Evolutionary conservation across 37 sponge, comb jelly and placozoan genomes (phyloP), one percentile per base, ranked within the genome.

Genomic region (Haliclona indistincta): DNA sequence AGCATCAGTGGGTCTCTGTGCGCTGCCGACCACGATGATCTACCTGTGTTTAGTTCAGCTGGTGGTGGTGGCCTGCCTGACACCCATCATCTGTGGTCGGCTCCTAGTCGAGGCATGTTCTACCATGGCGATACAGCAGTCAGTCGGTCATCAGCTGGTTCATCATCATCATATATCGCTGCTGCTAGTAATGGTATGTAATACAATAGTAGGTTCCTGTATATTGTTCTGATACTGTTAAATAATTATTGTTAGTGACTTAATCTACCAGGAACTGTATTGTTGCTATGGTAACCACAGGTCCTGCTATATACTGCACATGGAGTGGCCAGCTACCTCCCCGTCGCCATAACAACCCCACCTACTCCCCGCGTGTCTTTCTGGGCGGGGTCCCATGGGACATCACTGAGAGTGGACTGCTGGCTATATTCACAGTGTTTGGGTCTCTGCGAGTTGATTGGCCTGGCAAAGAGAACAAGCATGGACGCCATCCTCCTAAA

Each of bases 331-430:
- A 93, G 64, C 81, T 98, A 3, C 99, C 99, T 29, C 91, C 93
- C 0, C 68, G 91, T 19, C 60, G 85, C 17, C 84, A 89, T 78
- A 91, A 84, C 71, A 93, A 98, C 73, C 97, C 97, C 36, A 93
- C 92, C 60, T 98, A 91, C 89, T 87, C 89, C 28, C 72, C 88
- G 3, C 86, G 98, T 35, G 93, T 98, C 1, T 98, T 98, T 67
- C 88, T 98, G 28, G 99, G 99, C 7, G 99, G 99, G 2, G 99
- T 98, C 1, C 99, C 99, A 1, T 98, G 99, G 99, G 99, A 98
- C 82, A 95, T 95, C 69, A 98, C 96, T 3, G 94, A 98, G 74
- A 86, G 83, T 29, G 78, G 70, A 0, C 89, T 98, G 8, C 61
- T 93, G 1, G 80, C 84, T 4, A 68, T 84, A 13, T 98, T 98